Base-by-base conservation (phyloP, 1,140 invertebrate species). In the Leucophenga varia region DNA sequence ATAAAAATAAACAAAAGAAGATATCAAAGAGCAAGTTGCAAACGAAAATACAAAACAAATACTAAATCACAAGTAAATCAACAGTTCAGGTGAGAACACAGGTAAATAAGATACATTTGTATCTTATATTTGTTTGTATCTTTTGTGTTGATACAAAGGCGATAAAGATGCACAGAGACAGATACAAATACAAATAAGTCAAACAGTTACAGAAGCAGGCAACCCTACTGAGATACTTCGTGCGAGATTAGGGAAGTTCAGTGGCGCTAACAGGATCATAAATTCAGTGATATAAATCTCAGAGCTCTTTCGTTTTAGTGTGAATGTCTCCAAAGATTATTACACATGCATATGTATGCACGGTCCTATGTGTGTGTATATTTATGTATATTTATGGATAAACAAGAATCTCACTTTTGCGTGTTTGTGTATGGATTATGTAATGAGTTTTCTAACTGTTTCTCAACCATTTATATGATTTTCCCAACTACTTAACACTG, bases 231-330 rank as follows among this genome's bases (percentile, higher is more conserved):
- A 38, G 55, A 61, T 61, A 45, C 50, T 54, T 37, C 42, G 49
- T 32, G 31, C 14, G 17, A 52, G 50, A 64, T 64, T 59, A 40
- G 34, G 34, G 9, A 52, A 57, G 49, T 57, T 64, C 63, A 67
- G 63, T 65, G 63, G 63, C 63, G 64, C 63, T 65, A 65, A 68
- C 63, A 65, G 63, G 64, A 65, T 54, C 64, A 65, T 65, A 68
- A 68, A 65, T 65, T 52, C 46, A 57, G 49, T 48, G 54, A 68
- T 68, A 68, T 65, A 59, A 68, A 68, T 68, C 63, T 67, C 49
- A 45, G 43, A 2, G 40, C 30, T 37, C n/a, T 8, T n/a, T n/a
- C n/a, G 37, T 32, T 13, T 13, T 21, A 0, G 17, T 14, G 25
- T 30, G 9, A 22, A 36, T 16, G 16, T 35, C 5, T 25, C 5